A percentile compares a stretch with the other conserved stretches of the same genome.
Evolutionary conservation across 2,888 invertebrate species (phyloP).

Genomic region (Spialia ferax): DNA sequence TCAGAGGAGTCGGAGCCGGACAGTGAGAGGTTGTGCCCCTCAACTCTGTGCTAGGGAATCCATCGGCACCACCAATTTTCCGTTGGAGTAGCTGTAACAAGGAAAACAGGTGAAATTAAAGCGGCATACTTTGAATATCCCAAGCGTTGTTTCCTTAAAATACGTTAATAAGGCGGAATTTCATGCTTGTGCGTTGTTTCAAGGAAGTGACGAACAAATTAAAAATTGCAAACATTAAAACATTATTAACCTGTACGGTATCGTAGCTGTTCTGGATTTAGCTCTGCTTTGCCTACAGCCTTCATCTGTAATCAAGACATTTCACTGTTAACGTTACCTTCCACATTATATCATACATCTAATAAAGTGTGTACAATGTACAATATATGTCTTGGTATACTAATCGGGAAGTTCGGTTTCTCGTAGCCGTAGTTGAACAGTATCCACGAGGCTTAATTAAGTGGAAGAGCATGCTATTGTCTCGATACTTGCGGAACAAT

Average conservation of each 20-base stretch:
- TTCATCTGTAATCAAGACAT: conserved; percentile 84
- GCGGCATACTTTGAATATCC: background rate
- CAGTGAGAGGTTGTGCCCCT: conserved; percentile 74
- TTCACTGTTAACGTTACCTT: conserved; percentile 46
- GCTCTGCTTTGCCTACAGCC: conserved; percentile 85
- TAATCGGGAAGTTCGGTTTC: conserved; percentile 67
- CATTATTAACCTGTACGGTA: conserved; percentile 81
- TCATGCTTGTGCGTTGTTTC: background rate
- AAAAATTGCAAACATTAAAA: conserved; percentile 41
- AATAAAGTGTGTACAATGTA: conserved; percentile 42
- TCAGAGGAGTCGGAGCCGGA: conserved; percentile 75
- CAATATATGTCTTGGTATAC: conserved; percentile 62
- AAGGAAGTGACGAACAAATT: conserved; percentile 15
- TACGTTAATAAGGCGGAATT: conserved; percentile 16
- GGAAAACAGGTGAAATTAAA: conserved; percentile 51
- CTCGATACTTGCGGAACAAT: conserved; percentile 80
- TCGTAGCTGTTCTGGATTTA: conserved; percentile 84
- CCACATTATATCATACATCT: conserved; percentile 31
- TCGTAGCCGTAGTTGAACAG: conserved; percentile 60
- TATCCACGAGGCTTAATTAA: conserved; percentile 79
- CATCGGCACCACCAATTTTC: conserved; percentile 87
- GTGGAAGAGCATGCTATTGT: conserved; percentile 81
- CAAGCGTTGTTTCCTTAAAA: background rate
- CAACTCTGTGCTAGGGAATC: conserved; percentile 86
- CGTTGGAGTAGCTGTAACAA: conserved; percentile 86